Base-by-base conservation (phyloP, 2,113 vertebrate species). In the Nesogale talazaci region DNA sequence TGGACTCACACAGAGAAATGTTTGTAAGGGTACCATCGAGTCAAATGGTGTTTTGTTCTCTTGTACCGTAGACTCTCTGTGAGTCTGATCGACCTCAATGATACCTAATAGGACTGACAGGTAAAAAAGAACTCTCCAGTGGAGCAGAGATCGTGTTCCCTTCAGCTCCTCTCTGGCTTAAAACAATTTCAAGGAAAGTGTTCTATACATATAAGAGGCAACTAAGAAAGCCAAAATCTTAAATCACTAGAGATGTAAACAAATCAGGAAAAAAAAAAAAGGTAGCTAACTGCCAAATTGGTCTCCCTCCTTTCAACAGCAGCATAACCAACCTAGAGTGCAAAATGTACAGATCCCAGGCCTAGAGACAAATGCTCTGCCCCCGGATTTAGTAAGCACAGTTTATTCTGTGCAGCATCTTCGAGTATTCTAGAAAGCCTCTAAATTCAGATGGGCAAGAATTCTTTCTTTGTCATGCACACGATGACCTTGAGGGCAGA, bases 401-500 rank as follows among this genome's bases (percentile, higher is more conserved):
- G 95, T 99, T 99, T 98, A 52, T 99, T 70, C 98, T 98, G 16
- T 99, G 98, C 90, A 97, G 99, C 17, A 99, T 98, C 19, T 99
- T 99, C 97, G 98, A 98, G 15, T 98, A 99, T 90, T 98, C 99
- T 29, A 85, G 96, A 46, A 82, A 98, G 98, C 88, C 97, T 99
- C 67, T 97, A 98, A 93, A 98, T 98, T 59, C 96, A 97, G 74
- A 88, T 99, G 65, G 98, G 98, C 38, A 98, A 97, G 81, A 97
- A 98, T 38, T 98, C 98, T 42, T 99, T 99, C 95, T 99, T 98
- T 97, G 98, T 99, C 83, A 98, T 99, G 98, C 98, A 99, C 96
- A 99, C 99, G 98, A 99, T 99, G 98, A 98, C 99, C 36, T 98
- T 99, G 74, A 96, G 97, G 82, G 98, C 99, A 0, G 98, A 99